Evolutionary conservation across 2,797 vertebrate genomes (phyloP).

Genomic region (Apodemus agrarius): DNA sequence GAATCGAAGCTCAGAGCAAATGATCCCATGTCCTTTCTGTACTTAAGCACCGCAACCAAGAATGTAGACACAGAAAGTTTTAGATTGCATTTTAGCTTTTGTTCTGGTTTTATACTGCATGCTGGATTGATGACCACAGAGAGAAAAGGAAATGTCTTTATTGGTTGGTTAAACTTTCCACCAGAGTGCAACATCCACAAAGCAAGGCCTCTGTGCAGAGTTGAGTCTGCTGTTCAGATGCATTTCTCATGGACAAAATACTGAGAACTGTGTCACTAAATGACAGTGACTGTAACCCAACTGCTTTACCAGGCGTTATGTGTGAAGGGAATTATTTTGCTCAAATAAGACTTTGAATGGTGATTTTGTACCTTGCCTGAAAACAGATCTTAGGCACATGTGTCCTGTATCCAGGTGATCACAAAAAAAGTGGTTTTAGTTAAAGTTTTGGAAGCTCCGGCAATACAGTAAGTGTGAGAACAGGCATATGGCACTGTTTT

Average conservation of each 20-base stretch:
- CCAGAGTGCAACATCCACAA: neutral
- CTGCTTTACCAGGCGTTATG: neutral
- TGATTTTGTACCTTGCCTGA: no score
- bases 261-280: rapidly evolving
- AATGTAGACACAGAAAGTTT: neutral
- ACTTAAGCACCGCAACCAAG: constrained; percentile 58
- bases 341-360: neutral
- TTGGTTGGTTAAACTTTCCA: constrained; percentile 60
- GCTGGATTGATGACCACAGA: constrained; percentile 71
- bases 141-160: constrained; percentile 68
- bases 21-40: constrained; percentile 52
- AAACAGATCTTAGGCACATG: no score
- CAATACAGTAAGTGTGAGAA: neutral
- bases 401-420: no score
- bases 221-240: neutral
- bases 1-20: no score
- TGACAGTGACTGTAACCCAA: no score
- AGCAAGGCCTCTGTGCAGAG: neutral
- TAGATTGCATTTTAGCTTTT: neutral
- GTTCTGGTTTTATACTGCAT: constrained; percentile 73
- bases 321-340: neutral
- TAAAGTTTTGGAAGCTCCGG: no score
- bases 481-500: neutral
- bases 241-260: neutral
- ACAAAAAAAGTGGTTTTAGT: no score